Percentiles rank a stretch among this genome's conserved stretches.
Evolutionary conservation across 2,888 invertebrate species (phyloP).

Genomic region (Cantharis nigra): DNA sequence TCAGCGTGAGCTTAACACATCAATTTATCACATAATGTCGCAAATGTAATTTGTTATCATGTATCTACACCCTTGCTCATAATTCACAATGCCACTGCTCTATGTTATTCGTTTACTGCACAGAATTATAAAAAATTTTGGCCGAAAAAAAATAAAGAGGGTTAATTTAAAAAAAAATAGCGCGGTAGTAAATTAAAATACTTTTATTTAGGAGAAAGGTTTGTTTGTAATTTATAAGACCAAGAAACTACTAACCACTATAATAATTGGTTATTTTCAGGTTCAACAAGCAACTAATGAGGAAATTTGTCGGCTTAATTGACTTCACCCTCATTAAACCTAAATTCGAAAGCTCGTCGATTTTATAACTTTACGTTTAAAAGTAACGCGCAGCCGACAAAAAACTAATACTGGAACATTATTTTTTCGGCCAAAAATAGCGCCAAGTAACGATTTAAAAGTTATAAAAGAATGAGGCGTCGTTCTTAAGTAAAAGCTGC

Average conservation of each 20-base stretch:
- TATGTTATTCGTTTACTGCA: background rate
- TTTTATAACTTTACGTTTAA: slow-evolving; percentile 17
- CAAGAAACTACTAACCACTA: slow-evolving; percentile 6
- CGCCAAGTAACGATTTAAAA: background rate
- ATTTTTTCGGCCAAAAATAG: background rate
- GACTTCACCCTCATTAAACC: slow-evolving; percentile 28
- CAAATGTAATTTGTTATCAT: slow-evolving; percentile 1
- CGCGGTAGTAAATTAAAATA: background rate
- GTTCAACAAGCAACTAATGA: slow-evolving; percentile 24
- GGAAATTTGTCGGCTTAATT: slow-evolving; percentile 27
- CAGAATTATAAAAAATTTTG: background rate
- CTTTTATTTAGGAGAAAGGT: background rate
- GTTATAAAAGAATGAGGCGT: background rate
- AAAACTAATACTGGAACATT: background rate
- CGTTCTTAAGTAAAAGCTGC: background rate
- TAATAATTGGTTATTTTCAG: slow-evolving; percentile 21
- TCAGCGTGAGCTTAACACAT: background rate
- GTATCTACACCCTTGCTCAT: slow-evolving; percentile 1
- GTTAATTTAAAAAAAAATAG: background rate
- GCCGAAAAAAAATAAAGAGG: background rate
- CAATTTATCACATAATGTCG: slow-evolving; percentile 2
- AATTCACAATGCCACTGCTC: background rate
- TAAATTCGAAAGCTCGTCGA: slow-evolving; percentile 15
- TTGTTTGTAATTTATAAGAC: background rate
- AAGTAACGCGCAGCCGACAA: slow-evolving; percentile 10